These are phyloP conservation scores for Ephialtes manifestator DNA, from an alignment of 2,888 invertebrate genomes.

Conservation along the genomic window DNA sequence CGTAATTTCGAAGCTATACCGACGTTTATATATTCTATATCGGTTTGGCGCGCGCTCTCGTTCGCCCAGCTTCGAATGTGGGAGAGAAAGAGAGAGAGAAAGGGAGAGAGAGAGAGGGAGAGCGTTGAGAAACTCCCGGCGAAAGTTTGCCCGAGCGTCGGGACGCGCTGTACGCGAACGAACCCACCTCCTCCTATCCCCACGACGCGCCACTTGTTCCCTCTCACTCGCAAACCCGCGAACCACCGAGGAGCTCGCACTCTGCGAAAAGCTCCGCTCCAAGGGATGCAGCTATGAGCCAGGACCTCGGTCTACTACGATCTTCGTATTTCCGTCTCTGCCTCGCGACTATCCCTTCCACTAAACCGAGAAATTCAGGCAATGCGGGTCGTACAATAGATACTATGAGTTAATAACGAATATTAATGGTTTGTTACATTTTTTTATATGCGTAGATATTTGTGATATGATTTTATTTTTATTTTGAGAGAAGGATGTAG, in stretches of 20 bases:
- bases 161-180: conserved; percentile 51
- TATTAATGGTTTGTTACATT: too few relatives aligned
- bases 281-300: conserved; percentile 27
- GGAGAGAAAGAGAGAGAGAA: background rate
- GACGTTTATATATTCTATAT: conserved; percentile 26
- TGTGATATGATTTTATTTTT: too few relatives aligned
- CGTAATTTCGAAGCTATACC: conserved; percentile 10
- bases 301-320: conserved; percentile 16
- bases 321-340: conserved; percentile 8
- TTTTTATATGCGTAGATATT: too few relatives aligned
- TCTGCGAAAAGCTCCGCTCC: background rate
- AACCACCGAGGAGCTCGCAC: background rate
- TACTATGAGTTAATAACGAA: background rate
- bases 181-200: conserved; percentile 25
- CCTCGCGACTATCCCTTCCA: background rate
- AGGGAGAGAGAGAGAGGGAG: background rate
- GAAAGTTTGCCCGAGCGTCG: conserved; percentile 68
- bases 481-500: too few relatives aligned
- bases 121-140: conserved; percentile 66
- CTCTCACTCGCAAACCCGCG: conserved; percentile 15
- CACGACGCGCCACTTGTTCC: conserved; percentile 32
- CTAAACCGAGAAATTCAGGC: background rate
- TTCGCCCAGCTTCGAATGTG: background rate
- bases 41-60: conserved; percentile 19
- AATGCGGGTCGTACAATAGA: conserved; percentile 1